Conservation (phyloP, 2,888 invertebrate species). For the Crepidodera aurea region DNA sequence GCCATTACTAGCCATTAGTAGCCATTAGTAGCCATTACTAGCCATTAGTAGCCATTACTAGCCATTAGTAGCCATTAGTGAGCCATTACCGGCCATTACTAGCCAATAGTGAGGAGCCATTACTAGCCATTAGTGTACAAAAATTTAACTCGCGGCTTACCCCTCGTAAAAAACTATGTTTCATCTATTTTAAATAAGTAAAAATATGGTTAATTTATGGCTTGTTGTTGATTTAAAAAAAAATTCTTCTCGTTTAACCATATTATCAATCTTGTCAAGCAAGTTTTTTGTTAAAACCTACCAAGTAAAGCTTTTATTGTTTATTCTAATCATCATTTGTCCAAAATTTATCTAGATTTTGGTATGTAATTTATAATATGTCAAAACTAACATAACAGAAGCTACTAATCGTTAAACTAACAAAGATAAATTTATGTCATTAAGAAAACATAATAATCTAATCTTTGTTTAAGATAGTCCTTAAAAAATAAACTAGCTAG, state of each 20-base stretch:
- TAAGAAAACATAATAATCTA: slow-evolving; percentile 20
- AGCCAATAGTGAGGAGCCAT: no score
- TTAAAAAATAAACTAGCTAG: slow-evolving; percentile 1
- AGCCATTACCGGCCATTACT: no score
- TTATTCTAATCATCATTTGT: not conserved
- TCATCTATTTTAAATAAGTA: no score
- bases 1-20: no score
- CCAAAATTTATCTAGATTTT: not conserved
- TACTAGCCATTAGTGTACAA: no score
- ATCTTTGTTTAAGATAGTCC: slow-evolving; percentile 5
- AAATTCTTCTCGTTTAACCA: not conserved
- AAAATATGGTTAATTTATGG: no score
- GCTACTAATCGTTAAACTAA: slow-evolving; percentile 7
- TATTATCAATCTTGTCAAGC: not conserved
- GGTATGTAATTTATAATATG: slow-evolving; percentile 7
- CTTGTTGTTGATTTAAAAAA: no score
- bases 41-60: no score
- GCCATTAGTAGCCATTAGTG: no score
- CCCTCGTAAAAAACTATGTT: no score
- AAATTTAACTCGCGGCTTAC: no score
- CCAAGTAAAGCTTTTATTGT: not conserved
- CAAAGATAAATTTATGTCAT: slow-evolving; percentile 3
- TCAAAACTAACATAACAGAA: slow-evolving; percentile 23
- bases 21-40: no score
- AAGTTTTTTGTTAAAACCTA: not conserved